Base-by-base conservation (phyloP, 1,140 invertebrate species). In the Tachypleus tridentatus region DNA sequence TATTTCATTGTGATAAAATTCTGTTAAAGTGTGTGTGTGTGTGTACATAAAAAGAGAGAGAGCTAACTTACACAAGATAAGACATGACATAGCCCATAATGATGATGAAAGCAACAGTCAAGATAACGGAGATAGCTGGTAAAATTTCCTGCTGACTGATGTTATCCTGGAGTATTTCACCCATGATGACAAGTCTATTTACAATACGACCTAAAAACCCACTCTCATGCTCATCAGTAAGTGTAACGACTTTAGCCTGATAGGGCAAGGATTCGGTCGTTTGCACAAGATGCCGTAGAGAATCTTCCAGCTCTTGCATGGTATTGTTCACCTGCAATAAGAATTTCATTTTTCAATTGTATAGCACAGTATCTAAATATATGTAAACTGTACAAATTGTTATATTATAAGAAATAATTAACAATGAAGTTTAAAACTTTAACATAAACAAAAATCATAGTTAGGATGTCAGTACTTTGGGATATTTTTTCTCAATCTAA, bases 81-180 rank as follows among this genome's bases (percentile, higher is more conserved):
- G 88, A 85, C 87, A 96, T 91, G 61, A 91, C 82, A 76, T 93
- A 95, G 4, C 89, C 90, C 64, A 87, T 85, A 57, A 82, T 83
- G 64, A 88, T 80, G 72, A 96, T 89, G 67, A 94, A 84, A 60
- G 85, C 76, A 61, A 94, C 80, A 5, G 92, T 91, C 61, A 85
- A 85, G 50, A 93, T 70, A 49, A 93, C 83, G n/a, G 90, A 93
- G 8, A 91, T 73, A 1, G 85, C 82, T 47, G 90, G 88, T 49
- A 94, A 78, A 61, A 93, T 78, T 74, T 93, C 89, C 69, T 93
- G 87, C 65, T 88, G 86, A 49, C 84, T 84, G 9, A 93, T 76
- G 72, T 84, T 86, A 67, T 87, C 85, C 52, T 69, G 69, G 59
- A 89, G 75, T 70, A 86, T 85, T 72, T 91, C 89, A 48, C 85